Evolutionary conservation across 1,140 invertebrate genomes (phyloP), one percentile per base, ranked within the genome.

Genomic region (Conus betulinus): DNA sequence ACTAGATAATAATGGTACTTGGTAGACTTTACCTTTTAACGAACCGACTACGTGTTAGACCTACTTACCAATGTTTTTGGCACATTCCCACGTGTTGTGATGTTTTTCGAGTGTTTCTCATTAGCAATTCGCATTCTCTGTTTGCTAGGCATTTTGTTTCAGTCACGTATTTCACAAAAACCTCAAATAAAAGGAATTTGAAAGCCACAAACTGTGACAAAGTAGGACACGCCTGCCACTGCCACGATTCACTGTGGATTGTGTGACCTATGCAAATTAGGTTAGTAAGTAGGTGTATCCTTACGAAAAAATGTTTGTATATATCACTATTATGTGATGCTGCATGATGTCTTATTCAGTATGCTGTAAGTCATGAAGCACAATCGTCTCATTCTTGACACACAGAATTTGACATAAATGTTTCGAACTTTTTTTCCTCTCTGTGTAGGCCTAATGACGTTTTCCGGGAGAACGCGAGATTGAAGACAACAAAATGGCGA

Each of bases 71-170:
- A 97, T 86, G 98, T 97, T 96, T 99, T 99, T 17, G 98, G 98
- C 90, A 99, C 98, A 96, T 99, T 99, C 95, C 99, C 99, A 95
- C 99, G 96, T 94, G 98, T 96, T 15, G 97, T 97, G 91, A 99
- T 98, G 95, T 99, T 99, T 96, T 99, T 99, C 95, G 97, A 98
- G 92, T 98, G 98, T 94, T 99, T 99, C 95, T 99, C 98, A 95
- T 99, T 99, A 90, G 98, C 98, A 93, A 99, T 97, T 93, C 98
- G 97, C 98, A 99, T 99, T 96, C 98, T 97, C 96, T 99, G 99
- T 96, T 99, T 99, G 88, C 98, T 97, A 92, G 98, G 98, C 98
- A 99, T 96, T 93, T 92, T 63, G 52, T 27, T 87, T 87, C 67
- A 76, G 74, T 55, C 71, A 87, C 51, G 25, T 78, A n/a, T 76